Percentiles rank a stretch among this genome's conserved stretches.
These are phyloP conservation scores for Drosophila cardini DNA, from an alignment of 1,140 invertebrate species.

Conservation along the genomic window DNA sequence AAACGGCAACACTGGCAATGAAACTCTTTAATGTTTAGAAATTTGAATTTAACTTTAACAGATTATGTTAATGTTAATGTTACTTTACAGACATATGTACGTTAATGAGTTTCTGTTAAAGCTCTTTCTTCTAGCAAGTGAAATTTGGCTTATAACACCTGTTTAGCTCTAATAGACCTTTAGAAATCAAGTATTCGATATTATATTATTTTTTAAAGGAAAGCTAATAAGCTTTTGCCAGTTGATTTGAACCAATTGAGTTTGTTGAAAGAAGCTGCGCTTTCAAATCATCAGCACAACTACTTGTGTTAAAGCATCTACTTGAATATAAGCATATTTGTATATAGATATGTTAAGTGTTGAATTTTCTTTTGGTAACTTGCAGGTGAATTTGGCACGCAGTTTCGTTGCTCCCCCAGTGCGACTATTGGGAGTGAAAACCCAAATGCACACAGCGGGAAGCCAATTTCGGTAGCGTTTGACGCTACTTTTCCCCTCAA, in stretches of 20 bases:
- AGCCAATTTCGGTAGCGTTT: conserved; percentile 63
- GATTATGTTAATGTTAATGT: no score
- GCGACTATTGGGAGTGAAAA: conserved; percentile 32
- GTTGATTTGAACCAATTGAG: neutral
- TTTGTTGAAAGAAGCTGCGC: conserved; percentile 2
- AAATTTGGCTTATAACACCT: no score
- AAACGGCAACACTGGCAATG: no score
- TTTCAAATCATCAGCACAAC: conserved; percentile 33
- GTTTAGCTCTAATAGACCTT: no score
- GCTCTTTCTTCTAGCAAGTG: no score
- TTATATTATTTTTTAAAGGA: no score
- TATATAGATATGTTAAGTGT: conserved; percentile 20
- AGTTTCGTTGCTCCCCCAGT: conserved; percentile 29
- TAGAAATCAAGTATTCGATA: no score
- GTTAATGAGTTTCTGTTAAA: no score
- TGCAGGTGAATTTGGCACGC: conserved; percentile 23
- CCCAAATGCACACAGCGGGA: conserved; percentile 62
- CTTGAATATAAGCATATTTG: neutral
- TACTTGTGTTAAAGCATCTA: no score
- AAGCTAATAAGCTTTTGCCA: neutral
- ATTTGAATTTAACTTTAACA: no score
- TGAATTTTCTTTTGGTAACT: conserved; percentile 6
- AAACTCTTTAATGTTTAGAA: no score
- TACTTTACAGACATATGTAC: no score
- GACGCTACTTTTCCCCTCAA: neutral